Evolutionary conservation across 2,888 invertebrate species (phyloP).

Genomic region (Artemia sp.): DNA sequence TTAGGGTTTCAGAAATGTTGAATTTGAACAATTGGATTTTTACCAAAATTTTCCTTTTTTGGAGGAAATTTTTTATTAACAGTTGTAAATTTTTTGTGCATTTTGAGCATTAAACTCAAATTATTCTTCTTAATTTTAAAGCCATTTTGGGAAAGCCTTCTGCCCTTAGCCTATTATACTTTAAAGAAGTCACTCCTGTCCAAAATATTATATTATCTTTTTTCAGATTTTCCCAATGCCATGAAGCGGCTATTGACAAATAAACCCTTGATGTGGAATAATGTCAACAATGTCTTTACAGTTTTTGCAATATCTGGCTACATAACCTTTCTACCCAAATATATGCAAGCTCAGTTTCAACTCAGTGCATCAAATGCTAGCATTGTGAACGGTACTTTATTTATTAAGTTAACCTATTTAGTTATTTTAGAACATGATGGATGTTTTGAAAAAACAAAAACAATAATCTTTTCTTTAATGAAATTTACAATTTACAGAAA

Average conservation of each 20-base stretch:
- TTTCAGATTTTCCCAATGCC: slow-evolving; percentile 40
- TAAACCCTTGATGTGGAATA: slow-evolving; percentile 47
- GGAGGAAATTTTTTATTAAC: no score
- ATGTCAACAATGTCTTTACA: slow-evolving; percentile 46
- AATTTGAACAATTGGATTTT: no score
- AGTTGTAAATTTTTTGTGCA: no score
- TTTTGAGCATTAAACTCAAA: no score
- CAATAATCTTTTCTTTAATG: no score
- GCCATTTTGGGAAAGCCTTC: neutral
- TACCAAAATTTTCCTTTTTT: no score
- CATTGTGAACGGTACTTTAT: slow-evolving; percentile 43
- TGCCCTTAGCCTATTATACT: neutral
- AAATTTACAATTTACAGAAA: no score
- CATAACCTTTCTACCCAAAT: slow-evolving; percentile 53
- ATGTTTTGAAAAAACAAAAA: no score
- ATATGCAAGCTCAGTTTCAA: slow-evolving; percentile 54
- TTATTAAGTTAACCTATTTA: neutral
- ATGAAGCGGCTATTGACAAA: slow-evolving; percentile 44
- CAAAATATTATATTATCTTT: slow-evolving; percentile 16
- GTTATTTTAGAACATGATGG: no score
- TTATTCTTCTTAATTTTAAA: neutral
- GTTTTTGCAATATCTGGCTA: slow-evolving; percentile 38
- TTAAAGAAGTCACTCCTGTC: neutral
- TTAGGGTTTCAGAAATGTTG: no score
- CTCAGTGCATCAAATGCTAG: slow-evolving; percentile 48